Conservation (phyloP, 1,140 invertebrate genomes). For the Micrasema minimum region DNA sequence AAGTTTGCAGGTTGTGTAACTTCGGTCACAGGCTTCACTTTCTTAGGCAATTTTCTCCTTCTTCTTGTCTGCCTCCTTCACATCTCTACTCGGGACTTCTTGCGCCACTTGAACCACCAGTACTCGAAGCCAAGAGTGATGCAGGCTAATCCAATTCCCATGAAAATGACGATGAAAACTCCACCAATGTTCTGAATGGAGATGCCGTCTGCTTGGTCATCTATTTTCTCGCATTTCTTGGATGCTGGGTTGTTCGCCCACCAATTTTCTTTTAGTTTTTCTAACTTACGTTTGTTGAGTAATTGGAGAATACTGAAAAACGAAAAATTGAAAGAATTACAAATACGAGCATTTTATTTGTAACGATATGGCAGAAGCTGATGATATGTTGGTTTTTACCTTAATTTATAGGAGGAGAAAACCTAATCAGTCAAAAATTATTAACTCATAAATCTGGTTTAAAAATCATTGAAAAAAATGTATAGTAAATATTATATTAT, state of each 20-base stretch:
- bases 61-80: constrained; percentile 61
- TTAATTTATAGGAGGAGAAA: too few relatives aligned
- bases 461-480: too few relatives aligned
- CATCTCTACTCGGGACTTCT: constrained; percentile 69
- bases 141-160: constrained; percentile 91
- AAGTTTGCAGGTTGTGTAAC: background rate
- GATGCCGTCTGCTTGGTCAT: constrained; percentile 95
- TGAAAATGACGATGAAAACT: constrained; percentile 96
- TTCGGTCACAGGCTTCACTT: constrained; percentile 37
- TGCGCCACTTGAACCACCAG: constrained; percentile 89
- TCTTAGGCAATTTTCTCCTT: constrained; percentile 40
- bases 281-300: constrained; percentile 90
- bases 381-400: too few relatives aligned
- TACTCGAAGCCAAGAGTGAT: constrained; percentile 94
- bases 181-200: constrained; percentile 97
- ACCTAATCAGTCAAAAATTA: too few relatives aligned
- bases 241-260: constrained; percentile 89
- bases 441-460: too few relatives aligned
- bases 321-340: too few relatives aligned
- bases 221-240: constrained; percentile 85
- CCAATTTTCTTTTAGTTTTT: constrained; percentile 95
- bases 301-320: constrained; percentile 86
- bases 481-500: too few relatives aligned
- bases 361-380: too few relatives aligned
- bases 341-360: too few relatives aligned